Evolutionary conservation across 1,140 invertebrate species (phyloP), one percentile per base, ranked within the genome.

Genomic region (Pseudomyrmex gracilis): DNA sequence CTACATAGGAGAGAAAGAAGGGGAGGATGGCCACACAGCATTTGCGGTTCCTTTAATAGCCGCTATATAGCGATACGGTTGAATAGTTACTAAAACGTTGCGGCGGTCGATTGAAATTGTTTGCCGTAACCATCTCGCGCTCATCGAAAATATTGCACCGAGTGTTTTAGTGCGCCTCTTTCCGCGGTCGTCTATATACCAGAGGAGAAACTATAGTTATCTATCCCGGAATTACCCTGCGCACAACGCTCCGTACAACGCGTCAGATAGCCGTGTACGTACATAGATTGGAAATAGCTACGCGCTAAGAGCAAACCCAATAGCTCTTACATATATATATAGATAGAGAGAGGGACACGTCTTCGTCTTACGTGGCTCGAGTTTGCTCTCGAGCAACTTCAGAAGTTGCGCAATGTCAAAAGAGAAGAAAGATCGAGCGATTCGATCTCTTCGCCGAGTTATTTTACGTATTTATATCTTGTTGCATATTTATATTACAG

Each of bases 71-170:
- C 45, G 66, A 70, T 60, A 58, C 66, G 53, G 15, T 71, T 71
- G 76, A 49, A 60, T 17, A 58, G 53, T 80, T 80, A 60, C 55
- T 80, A 80, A 80, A 80, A 70, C 66, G 43, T 71, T n/a, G 45
- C 49, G 34, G 24, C 61, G 43, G 34, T 70, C 34, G 51, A 68
- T 78, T 80, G 66, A 24, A 58, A 71, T 71, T 71, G 20, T 71
- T 34, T 70, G 22, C 43, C 53, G 10, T 55, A 74, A 58, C 22
- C 34, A 68, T 57, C 34, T 34, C 34, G 34, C 34, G 43, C 64
- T 80, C 66, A 22, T 80, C 43, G 66, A 80, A 80, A 71, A 70
- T 71, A 71, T 71, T 34, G 47, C 53, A 4, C 34, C 34, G 43
- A 24, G 17, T 58, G 47, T 22, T 78, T 68, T 20, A 58, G 63